Conservation (phyloP, 2,113 vertebrate genomes). For the Verasper variegatus region DNA sequence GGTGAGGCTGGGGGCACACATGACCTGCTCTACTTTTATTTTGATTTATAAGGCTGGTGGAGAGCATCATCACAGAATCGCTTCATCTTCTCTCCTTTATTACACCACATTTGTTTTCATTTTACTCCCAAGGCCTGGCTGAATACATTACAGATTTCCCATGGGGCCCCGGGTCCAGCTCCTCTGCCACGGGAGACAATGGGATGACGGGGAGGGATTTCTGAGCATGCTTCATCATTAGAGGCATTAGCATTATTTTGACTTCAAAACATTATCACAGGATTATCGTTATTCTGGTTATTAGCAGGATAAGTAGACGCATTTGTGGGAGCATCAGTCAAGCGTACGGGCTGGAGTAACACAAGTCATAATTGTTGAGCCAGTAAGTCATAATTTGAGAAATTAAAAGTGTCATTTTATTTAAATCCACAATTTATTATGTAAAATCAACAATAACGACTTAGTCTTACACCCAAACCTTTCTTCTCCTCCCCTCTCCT, state of each 20-base stretch:
- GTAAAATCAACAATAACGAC: background rate
- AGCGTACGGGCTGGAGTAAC: slow-evolving; percentile 29
- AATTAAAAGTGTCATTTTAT: slow-evolving; percentile 14
- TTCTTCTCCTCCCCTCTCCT: background rate
- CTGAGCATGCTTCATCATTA: slow-evolving; percentile 75
- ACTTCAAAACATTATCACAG: slow-evolving; percentile 62
- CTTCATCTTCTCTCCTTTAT: slow-evolving; percentile 84
- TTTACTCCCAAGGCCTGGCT: slow-evolving; percentile 80
- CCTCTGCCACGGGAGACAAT: slow-evolving; percentile 69
- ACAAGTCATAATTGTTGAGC: slow-evolving; percentile 34
- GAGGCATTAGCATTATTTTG: slow-evolving; percentile 70
- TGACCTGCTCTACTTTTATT: slow-evolving; percentile 81
- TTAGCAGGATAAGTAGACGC: slow-evolving; percentile 51
- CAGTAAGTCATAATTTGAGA: slow-evolving; percentile 36
- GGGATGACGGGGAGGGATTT: slow-evolving; percentile 69
- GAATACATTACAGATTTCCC: slow-evolving; percentile 82
- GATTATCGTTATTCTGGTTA: slow-evolving; percentile 60
- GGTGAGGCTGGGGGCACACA: slow-evolving; percentile 49
- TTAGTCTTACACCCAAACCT: background rate
- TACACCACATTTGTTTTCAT: slow-evolving; percentile 85
- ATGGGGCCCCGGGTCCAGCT: slow-evolving; percentile 64
- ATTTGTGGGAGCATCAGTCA: slow-evolving; percentile 49
- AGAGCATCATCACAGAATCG: slow-evolving; percentile 80
- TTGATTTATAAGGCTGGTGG: slow-evolving; percentile 79
- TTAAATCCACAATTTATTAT: background rate